Conservation (phyloP, 2,888 invertebrate genomes). For the Scaptomyza tumidula region DNA sequence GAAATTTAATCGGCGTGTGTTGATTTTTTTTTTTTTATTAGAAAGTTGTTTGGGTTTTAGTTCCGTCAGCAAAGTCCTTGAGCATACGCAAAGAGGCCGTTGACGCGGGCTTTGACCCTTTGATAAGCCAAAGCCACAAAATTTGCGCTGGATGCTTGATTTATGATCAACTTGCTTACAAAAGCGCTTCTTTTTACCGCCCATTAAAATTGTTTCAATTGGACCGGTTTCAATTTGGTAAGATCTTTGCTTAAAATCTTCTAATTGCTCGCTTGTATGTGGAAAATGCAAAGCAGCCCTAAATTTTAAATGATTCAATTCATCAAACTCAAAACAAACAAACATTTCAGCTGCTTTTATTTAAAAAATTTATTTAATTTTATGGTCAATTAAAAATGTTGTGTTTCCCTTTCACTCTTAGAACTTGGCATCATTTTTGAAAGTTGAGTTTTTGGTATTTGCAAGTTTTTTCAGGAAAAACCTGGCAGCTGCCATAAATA, state of each 20-base stretch:
- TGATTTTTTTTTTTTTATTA: constrained; percentile 74
- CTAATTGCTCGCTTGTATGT: constrained; percentile 25
- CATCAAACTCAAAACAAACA: constrained; percentile 51
- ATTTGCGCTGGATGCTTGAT: constrained; percentile 46
- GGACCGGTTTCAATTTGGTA: constrained; percentile 51
- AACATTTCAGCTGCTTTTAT: constrained; percentile 17
- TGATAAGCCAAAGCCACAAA: constrained; percentile 34
- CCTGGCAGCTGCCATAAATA: constrained; percentile 41
- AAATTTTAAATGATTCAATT: constrained; percentile 54
- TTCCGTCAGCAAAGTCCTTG: constrained; percentile 74
- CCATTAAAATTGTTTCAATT: constrained; percentile 34
- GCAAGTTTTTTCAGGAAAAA: constrained; percentile 46
- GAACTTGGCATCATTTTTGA: constrained; percentile 59
- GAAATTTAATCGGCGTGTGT: constrained; percentile 41
- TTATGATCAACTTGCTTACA: constrained; percentile 48
- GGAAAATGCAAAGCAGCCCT: constrained; percentile 66
- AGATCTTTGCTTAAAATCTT: constrained; percentile 25
- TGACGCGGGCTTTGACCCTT: constrained; percentile 67
- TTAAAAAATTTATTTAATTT: constrained; percentile 10
- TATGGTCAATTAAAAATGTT: constrained; percentile 50
- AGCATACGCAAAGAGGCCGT: constrained; percentile 37
- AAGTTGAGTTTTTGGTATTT: constrained; percentile 72
- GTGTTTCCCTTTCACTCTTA: constrained; percentile 47
- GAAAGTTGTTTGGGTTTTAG: constrained; percentile 77
- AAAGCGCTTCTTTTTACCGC: constrained; percentile 39